A percentile compares a stretch with the other conserved stretches of the same genome.
Conservation (phyloP, 1,140 invertebrate genomes). For the Sminthurides bifidus region DNA sequence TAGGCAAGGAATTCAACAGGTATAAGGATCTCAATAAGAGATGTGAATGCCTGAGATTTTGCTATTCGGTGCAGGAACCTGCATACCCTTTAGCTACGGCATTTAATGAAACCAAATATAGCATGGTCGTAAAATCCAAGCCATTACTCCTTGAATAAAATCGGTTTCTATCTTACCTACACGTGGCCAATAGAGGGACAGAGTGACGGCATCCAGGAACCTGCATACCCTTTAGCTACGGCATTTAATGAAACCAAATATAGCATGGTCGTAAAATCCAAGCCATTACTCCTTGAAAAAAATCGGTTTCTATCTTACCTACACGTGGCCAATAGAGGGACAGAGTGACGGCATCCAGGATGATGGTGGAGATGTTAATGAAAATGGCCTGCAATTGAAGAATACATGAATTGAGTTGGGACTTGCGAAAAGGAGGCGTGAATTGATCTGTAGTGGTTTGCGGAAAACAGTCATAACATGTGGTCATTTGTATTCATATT, state of each 20-base stretch:
- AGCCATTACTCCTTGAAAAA: not conserved
- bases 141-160: not conserved
- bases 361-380: not conserved
- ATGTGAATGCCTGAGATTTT: too few species aligned
- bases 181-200: not conserved
- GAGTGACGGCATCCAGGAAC: not conserved
- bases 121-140: too few species aligned
- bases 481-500: not conserved
- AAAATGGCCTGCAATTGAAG: not conserved
- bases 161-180: not conserved
- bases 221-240: too few species aligned
- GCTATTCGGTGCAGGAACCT: too few species aligned
- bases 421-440: too few species aligned
- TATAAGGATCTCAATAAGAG: too few species aligned
- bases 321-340: not conserved
- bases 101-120: too few species aligned
- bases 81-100: too few species aligned
- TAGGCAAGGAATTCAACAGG: constrained; percentile 1
- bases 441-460: too few species aligned
- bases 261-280: too few species aligned
- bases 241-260: too few species aligned
- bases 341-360: not conserved
- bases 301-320: not conserved
- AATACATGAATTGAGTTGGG: not conserved
- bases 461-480: not conserved